These are phyloP conservation scores for Leucosticte australis DNA, from an alignment of 2,113 vertebrate species.

Conservation along the genomic window DNA sequence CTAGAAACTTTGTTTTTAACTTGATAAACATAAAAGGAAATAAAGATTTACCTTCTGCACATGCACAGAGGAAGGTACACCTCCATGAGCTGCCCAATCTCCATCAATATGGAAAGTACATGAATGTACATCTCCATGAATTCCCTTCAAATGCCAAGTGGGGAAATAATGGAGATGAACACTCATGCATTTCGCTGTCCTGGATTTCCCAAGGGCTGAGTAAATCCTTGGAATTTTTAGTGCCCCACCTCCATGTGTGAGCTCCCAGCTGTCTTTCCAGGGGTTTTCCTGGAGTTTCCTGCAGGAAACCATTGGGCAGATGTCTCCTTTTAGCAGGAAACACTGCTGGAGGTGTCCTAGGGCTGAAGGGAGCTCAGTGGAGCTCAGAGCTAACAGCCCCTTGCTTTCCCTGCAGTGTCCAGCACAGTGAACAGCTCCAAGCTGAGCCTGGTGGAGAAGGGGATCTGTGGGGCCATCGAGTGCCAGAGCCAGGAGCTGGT, in stretches of 20 bases:
- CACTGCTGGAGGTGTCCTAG: neutral
- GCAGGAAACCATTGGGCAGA: neutral
- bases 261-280: accelerated
- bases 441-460: constrained; percentile 64
- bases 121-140: neutral
- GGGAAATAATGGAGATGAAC: neutral
- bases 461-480: constrained; percentile 8
- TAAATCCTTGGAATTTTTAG: neutral
- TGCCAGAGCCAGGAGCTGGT: constrained; percentile 55
- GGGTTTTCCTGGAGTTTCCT: neutral
- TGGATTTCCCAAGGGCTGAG: neutral
- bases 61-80: accelerated
- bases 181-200: neutral
- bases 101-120: no score
- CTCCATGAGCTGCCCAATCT: neutral
- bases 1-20: neutral
- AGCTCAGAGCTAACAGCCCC: neutral
- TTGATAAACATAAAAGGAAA: neutral
- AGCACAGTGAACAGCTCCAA: constrained; percentile 47
- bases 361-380: neutral
- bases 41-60: neutral
- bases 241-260: neutral
- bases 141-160: neutral
- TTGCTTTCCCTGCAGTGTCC: constrained; percentile 55
- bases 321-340: neutral